Evolutionary conservation across 2,888 invertebrate genomes (phyloP), one percentile per base, ranked within the genome.

Genomic region (Polyommatus icarus): DNA sequence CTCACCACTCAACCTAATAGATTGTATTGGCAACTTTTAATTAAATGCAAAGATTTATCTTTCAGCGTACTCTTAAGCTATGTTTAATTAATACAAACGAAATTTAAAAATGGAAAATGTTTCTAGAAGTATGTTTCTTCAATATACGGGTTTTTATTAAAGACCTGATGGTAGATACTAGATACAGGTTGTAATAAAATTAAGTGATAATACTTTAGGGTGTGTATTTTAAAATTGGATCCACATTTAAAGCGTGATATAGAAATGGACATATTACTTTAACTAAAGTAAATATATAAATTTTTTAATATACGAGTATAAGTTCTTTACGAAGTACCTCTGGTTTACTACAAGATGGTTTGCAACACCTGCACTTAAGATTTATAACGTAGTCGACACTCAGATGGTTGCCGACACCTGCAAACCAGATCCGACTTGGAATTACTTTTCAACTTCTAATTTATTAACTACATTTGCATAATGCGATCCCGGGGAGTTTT

Each of bases 381-480:
- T 61, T 61, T 24, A 61, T 61, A 24, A 24, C 61, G 20, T 67
- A 18, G 67, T 67, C 61, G 24, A 67, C 29, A 32, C 67, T 18
- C 4, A 24, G 29, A 29, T 67, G 67, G 67, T 15, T 29, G 67
- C 67, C 15, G 29, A 67, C 87, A 87, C 85, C 86, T 87, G 86
- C 79, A 79, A 78, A 77, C 82, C 80, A 78, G 80, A 83, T 82
- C 83, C 78, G 82, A 86, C 82, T 87, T 86, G 84, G 83, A 87
- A 87, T 86, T 86, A 85, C 86, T 87, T 87, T 81, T 82, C 81
- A 88, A 87, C 85, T 87, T 87, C 83, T 85, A 85, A 87, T 88
- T 88, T 87, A 87, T 85, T 85, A 86, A 85, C 82, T 82, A 80
- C 80, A 87, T 89, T 88, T 88, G 85, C 88, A 88, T 88, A 88